A percentile compares a stretch with the other conserved stretches of the same genome.
phyloP scores from a whole-genome alignment of 2,888 invertebrate species.

The Rapana venosa region DNA sequence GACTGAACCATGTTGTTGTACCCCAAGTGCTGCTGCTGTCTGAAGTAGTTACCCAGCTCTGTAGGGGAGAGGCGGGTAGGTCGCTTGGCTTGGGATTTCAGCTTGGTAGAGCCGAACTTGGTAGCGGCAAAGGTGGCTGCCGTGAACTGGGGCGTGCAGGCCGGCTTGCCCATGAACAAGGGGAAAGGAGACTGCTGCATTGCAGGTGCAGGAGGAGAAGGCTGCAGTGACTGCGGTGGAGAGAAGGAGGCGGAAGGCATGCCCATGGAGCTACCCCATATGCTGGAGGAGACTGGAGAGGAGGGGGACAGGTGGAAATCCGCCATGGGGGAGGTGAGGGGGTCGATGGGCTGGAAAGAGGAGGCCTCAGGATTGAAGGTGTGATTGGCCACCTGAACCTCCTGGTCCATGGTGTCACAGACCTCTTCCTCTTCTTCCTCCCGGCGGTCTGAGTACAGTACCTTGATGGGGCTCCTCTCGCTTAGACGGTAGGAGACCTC shows the following conservation, averaged over 20 bases:
- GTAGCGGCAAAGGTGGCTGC: conserved; percentile 99
- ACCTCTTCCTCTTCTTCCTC: conserved; percentile 60
- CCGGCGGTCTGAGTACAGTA: conserved; percentile 80
- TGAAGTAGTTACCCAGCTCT: conserved; percentile 81
- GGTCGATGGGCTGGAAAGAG: conserved; percentile 84
- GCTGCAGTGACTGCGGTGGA: conserved; percentile 30
- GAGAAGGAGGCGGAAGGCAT: conserved; percentile 39
- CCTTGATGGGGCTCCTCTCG: conserved; percentile 95
- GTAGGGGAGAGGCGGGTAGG: conserved; percentile 95
- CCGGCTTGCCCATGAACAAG: conserved; percentile 23
- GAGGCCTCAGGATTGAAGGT: conserved; percentile 96
- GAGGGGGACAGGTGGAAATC: conserved; percentile 82
- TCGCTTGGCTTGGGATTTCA: conserved; percentile 90
- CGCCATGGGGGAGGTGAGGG: conserved; percentile 82
- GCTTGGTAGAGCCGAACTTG: conserved; percentile 98
- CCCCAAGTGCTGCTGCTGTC: conserved; percentile 78
- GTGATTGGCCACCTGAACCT: conserved; percentile 87
- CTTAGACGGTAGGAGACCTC: conserved; percentile 97
- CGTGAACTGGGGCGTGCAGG: conserved; percentile 82
- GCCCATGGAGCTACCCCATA: conserved; percentile 59
- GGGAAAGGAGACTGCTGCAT: conserved; percentile 43
- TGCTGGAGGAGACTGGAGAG: conserved; percentile 58
- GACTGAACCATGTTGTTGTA: conserved; percentile 47
- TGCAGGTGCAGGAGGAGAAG: conserved; percentile 56
- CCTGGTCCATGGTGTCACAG: conserved; percentile 75